phyloP scores from a whole-genome alignment of 2,113 vertebrate species.

The Pimephales promelas region DNA sequence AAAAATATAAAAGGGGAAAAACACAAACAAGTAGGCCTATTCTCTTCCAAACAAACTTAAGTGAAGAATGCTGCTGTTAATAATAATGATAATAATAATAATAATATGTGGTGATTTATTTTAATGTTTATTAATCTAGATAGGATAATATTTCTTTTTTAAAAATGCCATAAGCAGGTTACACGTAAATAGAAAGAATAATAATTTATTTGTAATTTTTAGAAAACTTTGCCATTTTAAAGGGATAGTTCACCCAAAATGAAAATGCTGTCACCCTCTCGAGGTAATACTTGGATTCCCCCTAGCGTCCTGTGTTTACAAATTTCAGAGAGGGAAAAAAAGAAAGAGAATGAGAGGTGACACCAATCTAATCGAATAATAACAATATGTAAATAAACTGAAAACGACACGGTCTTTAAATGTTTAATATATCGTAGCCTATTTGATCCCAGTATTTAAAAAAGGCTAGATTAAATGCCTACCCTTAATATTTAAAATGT shows the following conservation, averaged over 20 bases:
- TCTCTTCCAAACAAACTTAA: background rate
- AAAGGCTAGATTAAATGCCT: background rate
- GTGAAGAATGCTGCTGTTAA: background rate
- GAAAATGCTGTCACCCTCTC: background rate
- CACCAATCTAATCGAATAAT: background rate
- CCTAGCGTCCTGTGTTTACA: slow-evolving; percentile 4
- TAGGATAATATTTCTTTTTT: background rate
- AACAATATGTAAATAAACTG: background rate
- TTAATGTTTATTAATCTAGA: too few species aligned
- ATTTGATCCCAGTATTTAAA: background rate
- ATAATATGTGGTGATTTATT: background rate
- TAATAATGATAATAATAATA: background rate
- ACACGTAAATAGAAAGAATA: background rate
- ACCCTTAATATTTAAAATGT: background rate
- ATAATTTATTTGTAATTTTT: background rate
- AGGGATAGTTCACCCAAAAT: background rate
- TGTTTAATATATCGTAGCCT: too few species aligned
- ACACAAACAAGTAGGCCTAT: background rate
- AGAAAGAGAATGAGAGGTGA: background rate
- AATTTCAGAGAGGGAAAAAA: background rate
- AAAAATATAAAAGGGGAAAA: background rate
- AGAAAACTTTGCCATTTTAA: background rate
- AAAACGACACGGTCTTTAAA: background rate
- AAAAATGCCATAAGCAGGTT: background rate
- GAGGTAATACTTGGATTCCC: slow-evolving; percentile 12